These are phyloP conservation scores for Coluber constrictor DNA, from an alignment of 2,797 vertebrate genomes.

Conservation along the genomic window DNA sequence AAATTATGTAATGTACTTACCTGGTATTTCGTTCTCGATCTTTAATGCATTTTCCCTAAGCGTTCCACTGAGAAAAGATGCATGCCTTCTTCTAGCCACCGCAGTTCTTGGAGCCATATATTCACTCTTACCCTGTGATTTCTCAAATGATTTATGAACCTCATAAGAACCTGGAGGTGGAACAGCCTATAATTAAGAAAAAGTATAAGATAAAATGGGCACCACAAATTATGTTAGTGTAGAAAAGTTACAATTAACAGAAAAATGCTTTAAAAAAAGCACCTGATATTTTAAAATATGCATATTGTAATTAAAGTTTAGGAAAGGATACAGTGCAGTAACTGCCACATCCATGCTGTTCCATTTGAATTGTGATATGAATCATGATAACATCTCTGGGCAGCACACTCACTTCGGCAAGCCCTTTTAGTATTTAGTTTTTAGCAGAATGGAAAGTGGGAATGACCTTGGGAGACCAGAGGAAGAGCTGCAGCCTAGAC, in stretches of 20 bases:
- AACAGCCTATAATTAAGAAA: slow-evolving; percentile 61
- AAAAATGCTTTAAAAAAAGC: neutral
- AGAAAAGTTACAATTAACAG: neutral
- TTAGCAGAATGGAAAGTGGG: neutral
- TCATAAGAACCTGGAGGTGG: slow-evolving; percentile 75
- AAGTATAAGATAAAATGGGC: neutral
- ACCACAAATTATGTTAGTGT: neutral
- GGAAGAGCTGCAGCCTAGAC: neutral
- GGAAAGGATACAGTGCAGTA: neutral
- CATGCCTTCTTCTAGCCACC: slow-evolving; percentile 70
- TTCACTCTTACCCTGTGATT: slow-evolving; percentile 53
- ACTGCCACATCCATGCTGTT: neutral
- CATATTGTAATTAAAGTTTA: neutral
- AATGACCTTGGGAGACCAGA: neutral
- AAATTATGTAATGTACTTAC: slow-evolving; percentile 55
- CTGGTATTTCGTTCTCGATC: slow-evolving; percentile 60
- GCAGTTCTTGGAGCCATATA: slow-evolving; percentile 65
- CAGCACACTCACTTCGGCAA: neutral
- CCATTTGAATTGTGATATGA: neutral
- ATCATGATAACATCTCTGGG: neutral
- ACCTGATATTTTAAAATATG: neutral
- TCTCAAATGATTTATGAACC: slow-evolving; percentile 71
- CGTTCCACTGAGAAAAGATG: slow-evolving; percentile 74
- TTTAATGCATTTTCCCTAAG: slow-evolving; percentile 49
- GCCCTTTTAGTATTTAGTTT: neutral